Evolutionary conservation across 2,888 invertebrate species (phyloP), one percentile per base, ranked within the genome.

Genomic region (Tanypteryx hageni): DNA sequence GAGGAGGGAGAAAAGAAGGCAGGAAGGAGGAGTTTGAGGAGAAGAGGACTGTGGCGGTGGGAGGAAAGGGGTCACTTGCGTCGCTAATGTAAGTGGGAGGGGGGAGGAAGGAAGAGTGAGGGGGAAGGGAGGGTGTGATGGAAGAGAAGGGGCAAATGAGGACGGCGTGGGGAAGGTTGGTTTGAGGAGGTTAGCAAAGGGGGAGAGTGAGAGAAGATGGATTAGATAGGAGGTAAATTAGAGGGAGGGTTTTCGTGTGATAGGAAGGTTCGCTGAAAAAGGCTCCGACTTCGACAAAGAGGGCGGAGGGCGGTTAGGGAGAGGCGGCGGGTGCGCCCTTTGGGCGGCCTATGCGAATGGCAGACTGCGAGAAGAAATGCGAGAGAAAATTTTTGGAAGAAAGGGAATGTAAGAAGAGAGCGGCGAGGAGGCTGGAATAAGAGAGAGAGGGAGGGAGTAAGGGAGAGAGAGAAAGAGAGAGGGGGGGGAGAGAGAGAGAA

Each of bases 61-160:
- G 44, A 22, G 86, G 86, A 59, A 59, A 86, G 61, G 86, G 86
- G 86, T 86, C 86, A 86, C 86, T 86, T 86, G 86, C 86, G 2
- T n/a, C 31, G 86, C 59, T 86, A 86, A 86, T 86, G 61, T 61
- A 86, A 86, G 86, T 18, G 44, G 31, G 59, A 61, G 59, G 10
- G 10, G 85, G 14, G 59, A 11, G 58, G 5, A 14, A 59, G 44
- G 44, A 44, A 16, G 22, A 9, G 31, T 7, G 22, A 44, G 56
- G 27, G 7, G 18, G 83, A n/a, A 27, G 18, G 18, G 31, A 10
- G 44, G 18, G 58, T 16, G 16, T 22, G 13, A 31, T 14, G 31
- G 61, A 61, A 31, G 86, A 16, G n/a, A 31, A 16, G 82, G 10
- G 56, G 18, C 68, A 68, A 61, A 4, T 44, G 27, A 14, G 31